phyloP scores from a whole-genome alignment of 2,113 vertebrate species.

The Erpornis zantholeuca region DNA sequence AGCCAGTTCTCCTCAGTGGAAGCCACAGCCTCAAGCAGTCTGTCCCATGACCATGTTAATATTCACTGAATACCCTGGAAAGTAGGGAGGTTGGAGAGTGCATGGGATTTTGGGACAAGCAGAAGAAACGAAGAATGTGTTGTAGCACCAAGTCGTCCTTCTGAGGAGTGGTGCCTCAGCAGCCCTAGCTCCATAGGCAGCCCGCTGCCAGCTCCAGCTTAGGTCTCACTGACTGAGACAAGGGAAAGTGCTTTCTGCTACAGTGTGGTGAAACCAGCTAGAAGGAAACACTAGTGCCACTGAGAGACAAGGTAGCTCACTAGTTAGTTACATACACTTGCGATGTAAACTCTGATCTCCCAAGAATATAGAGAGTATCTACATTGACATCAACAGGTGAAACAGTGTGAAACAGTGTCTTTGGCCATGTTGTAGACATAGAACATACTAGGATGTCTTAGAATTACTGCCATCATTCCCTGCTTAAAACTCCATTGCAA shows the following conservation, averaged over 20 bases:
- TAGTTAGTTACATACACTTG: neutral
- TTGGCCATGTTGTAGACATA: neutral
- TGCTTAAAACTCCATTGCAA: neutral
- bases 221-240: rapidly evolving
- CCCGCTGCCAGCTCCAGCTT: neutral
- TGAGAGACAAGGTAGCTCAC: neutral
- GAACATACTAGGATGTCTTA: neutral
- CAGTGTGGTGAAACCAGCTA: neutral
- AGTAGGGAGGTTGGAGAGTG: neutral
- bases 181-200: neutral
- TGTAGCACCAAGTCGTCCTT: neutral
- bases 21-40: neutral
- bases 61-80: neutral
- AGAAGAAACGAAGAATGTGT: neutral
- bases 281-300: neutral
- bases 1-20: neutral
- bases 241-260: neutral
- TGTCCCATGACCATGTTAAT: neutral
- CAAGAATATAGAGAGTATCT: neutral
- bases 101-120: neutral
- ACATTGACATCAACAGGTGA: neutral
- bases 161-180: neutral
- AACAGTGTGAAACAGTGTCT: neutral
- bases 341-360: neutral
- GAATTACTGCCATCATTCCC: neutral